Evolutionary conservation across 2,797 vertebrate species (phyloP).

Genomic region (Eospalax fontanierii): DNA sequence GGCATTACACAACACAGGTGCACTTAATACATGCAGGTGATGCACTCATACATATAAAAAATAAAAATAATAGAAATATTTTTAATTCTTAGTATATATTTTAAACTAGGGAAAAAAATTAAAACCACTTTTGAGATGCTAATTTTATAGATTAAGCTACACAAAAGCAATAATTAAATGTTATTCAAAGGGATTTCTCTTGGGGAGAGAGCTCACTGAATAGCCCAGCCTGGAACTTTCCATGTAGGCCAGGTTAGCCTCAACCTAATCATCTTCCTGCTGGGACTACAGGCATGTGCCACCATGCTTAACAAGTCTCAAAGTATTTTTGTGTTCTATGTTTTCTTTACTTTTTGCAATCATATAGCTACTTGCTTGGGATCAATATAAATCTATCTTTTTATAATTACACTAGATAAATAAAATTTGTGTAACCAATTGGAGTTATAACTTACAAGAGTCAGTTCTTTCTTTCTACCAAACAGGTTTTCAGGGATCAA

Average conservation of each 20-base stretch:
- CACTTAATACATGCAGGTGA: too few species aligned
- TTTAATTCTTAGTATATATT: constrained; percentile 31
- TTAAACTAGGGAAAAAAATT: constrained; percentile 59
- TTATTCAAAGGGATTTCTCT: constrained; percentile 43
- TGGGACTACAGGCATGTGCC: background rate
- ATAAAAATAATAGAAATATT: too few species aligned
- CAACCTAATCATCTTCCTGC: background rate
- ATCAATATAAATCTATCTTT: constrained; percentile 33
- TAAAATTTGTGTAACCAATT: constrained; percentile 23
- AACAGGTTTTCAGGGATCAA: background rate
- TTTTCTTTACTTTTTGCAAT: constrained; percentile 31
- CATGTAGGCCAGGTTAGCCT: background rate
- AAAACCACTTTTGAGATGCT: constrained; percentile 32
- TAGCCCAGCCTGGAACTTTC: background rate
- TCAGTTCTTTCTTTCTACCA: background rate
- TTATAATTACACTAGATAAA: constrained; percentile 21
- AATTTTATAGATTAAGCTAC: constrained; percentile 31
- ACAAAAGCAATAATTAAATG: constrained; percentile 22
- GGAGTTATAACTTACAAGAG: background rate
- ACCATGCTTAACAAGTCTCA: background rate
- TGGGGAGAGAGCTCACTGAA: background rate
- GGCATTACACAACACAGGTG: too few species aligned
- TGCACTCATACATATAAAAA: too few species aligned
- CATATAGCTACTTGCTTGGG: constrained; percentile 10
- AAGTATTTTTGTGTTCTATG: constrained; percentile 6